Conservation (phyloP, 2,113 vertebrate species). For the Quiscalus mexicanus region DNA sequence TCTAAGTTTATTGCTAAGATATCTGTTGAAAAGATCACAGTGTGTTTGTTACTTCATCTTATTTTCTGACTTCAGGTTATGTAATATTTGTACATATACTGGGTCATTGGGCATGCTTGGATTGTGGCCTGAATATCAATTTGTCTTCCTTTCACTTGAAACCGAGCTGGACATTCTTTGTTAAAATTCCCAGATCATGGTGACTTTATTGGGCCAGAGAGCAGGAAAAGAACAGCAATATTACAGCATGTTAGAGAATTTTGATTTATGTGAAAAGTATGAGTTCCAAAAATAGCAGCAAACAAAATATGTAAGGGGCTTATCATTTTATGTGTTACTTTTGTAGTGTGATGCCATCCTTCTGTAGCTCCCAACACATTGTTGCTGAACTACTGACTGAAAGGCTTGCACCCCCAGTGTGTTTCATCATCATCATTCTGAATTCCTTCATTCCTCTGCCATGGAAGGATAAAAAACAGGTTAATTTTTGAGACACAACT, state of each 20-base stretch:
- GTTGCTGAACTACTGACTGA: neutral
- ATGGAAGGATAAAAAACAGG: neutral
- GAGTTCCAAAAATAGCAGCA: neutral
- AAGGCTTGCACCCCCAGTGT: neutral
- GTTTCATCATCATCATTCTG: neutral
- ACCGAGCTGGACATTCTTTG: neutral
- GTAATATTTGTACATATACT: neutral
- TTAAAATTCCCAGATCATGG: neutral
- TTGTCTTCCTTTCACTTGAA: neutral
- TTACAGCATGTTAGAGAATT: neutral
- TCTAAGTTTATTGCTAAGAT: neutral
- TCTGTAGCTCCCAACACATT: neutral
- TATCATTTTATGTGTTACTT: neutral
- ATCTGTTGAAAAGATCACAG: neutral
- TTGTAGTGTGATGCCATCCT: fast-evolving
- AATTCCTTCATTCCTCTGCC: neutral
- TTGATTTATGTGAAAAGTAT: neutral
- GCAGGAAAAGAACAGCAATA: neutral
- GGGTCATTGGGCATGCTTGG: neutral
- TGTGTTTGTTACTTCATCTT: neutral
- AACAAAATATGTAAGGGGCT: neutral
- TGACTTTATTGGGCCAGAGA: neutral
- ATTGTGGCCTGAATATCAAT: neutral
- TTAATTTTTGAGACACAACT: neutral
- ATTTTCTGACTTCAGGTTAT: neutral